Conservation (phyloP, 37 sponge, comb jelly and placozoan genomes). For the Spongia lamella region DNA sequence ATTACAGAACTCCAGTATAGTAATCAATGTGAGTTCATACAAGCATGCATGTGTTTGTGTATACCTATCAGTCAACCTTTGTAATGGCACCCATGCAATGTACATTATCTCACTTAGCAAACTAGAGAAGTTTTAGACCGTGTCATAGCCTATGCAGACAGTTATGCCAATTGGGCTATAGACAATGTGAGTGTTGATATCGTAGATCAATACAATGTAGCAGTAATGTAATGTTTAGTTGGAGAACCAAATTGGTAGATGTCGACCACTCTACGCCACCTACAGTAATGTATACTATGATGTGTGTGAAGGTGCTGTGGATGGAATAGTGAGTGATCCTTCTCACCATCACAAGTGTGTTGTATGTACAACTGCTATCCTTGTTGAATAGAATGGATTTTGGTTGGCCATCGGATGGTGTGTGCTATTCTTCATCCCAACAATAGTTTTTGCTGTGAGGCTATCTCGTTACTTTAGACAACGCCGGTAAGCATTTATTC, state of each 20-base stretch:
- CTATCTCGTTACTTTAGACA: slow-evolving; percentile 43
- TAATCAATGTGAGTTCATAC: neutral
- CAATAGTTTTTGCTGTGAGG: slow-evolving; percentile 60
- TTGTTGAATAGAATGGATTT: no score
- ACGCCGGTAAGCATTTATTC: no score
- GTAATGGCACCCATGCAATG: neutral
- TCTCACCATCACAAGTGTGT: neutral
- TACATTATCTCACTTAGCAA: neutral
- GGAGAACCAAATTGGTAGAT: slow-evolving; percentile 29
- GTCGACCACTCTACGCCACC: slow-evolving; percentile 39
- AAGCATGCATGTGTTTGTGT: neutral
- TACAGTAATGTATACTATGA: slow-evolving; percentile 39
- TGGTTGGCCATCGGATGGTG: slow-evolving; percentile 77
- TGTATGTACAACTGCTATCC: neutral
- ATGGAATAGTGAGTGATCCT: no score
- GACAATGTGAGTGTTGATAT: slow-evolving; percentile 3
- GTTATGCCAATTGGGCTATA: neutral
- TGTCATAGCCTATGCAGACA: slow-evolving; percentile 1
- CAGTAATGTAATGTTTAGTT: slow-evolving; percentile 16
- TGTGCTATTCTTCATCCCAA: slow-evolving; percentile 59
- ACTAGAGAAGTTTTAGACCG: no score
- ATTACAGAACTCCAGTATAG: neutral
- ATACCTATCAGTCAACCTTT: neutral
- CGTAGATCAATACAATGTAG: neutral
- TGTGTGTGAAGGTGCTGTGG: slow-evolving; percentile 45